phyloP scores from a whole-genome alignment of 64 coral and sea anemone genomes.

The Actinia equina region DNA sequence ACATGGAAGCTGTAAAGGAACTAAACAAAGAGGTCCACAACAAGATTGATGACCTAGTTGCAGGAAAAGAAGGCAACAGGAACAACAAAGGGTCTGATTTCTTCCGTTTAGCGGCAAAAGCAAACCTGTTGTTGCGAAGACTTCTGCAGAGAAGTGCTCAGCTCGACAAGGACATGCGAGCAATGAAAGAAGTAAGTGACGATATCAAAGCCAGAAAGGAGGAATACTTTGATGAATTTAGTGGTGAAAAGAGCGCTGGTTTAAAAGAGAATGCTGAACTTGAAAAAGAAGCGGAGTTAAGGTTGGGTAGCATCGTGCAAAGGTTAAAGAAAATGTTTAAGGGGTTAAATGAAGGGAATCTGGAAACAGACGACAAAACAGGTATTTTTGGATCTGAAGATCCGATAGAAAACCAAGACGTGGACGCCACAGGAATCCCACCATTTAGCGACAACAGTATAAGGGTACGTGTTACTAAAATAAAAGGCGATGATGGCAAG shows the following conservation, averaged over 20 bases:
- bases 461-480: constrained; percentile 52
- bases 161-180: constrained; percentile 67
- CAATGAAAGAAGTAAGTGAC: constrained; percentile 56
- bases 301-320: constrained; percentile 54
- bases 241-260: not conserved
- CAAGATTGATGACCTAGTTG: constrained; percentile 43
- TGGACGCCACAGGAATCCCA: not conserved
- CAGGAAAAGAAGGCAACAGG: constrained; percentile 24
- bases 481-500: constrained; percentile 52
- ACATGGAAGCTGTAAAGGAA: constrained; percentile 60
- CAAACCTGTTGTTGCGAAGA: constrained; percentile 41
- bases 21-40: constrained; percentile 62
- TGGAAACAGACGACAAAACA: not conserved
- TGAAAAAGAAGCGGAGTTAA: constrained; percentile 33
- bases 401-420: not conserved
- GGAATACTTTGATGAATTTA: not conserved
- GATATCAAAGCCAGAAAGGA: constrained; percentile 15
- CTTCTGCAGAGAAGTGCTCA: constrained; percentile 58
- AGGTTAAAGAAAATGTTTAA: constrained; percentile 71
- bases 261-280: not conserved
- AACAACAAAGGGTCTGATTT: constrained; percentile 38
- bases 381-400: not conserved
- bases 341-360: constrained; percentile 17
- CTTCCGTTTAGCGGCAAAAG: constrained; percentile 45
- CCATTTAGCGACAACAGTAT: constrained; percentile 31